Evolutionary conservation across 1,140 invertebrate species (phyloP), one percentile per base, ranked within the genome.

Genomic region (Anadara kagoshimensis): DNA sequence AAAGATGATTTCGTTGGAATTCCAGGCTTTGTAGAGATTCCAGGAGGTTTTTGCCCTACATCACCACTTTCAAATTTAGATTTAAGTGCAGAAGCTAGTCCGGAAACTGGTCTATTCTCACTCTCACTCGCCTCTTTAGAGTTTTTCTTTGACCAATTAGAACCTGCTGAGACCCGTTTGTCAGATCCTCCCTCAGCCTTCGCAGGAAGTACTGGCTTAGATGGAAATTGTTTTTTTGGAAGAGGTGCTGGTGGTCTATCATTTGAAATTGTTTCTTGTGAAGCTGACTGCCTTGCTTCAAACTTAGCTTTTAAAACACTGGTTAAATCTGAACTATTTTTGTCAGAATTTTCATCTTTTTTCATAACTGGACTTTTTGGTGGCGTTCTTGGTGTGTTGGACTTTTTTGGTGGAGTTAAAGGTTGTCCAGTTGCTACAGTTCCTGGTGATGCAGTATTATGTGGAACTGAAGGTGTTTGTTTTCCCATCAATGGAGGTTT

Each of bases 1-100:
- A 61, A 18, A 41, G 47, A 53, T 51, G 59, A 7, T 59, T 63
- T 74, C 24, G 29, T 11, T 26, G 47, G 56, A 10, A 29, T 22
- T 10, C 16, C 29, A n/a, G 57, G 43, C 7, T 59, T 41, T 26
- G 45, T 29, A 36, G 18, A 26, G 16, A n/a, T 18, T 10, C 43
- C 57, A 57, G 51, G 59, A 51, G 62, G 53, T 58, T 64, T 64
- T 2, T 47, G 53, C 16, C 45, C 20, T 58, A 58, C 68, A 26
- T 76, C 71, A 43, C 61, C 65, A 57, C 49, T 53, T 59, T 77
- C 71, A 57, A 75, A 66, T 56, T 67, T 78, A 45, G 73, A 70
- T 54, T 65, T 71, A 10, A 72, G 43, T 20, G 49, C 65, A 22
- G 57, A 63, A 51, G 72, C 61, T 11, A 64, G 24, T 14, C 59